Evolutionary conservation across 2,888 invertebrate species (phyloP).

Genomic region (Drosophila pseudotalamancana): DNA sequence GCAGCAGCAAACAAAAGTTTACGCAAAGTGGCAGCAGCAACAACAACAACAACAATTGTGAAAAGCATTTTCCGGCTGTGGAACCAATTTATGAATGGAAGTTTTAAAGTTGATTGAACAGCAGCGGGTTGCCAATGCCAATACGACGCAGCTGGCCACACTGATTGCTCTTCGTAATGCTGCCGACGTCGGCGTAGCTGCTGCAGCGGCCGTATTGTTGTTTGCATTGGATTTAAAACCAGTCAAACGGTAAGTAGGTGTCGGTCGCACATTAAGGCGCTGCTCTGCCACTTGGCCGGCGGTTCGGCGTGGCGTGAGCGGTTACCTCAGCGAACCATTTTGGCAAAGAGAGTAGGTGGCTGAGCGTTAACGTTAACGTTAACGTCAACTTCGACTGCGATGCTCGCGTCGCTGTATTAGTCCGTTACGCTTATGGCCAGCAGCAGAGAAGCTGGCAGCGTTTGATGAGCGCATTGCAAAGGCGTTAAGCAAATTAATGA

Average conservation of each 20-base stretch:
- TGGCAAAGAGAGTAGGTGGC: slow-evolving; percentile 79
- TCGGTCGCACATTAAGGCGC: slow-evolving; percentile 74
- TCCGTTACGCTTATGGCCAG: slow-evolving; percentile 53
- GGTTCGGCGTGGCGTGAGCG: slow-evolving; percentile 43
- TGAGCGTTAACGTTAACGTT: slow-evolving; percentile 24
- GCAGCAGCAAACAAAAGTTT: slow-evolving; percentile 17
- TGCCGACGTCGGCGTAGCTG: slow-evolving; percentile 4
- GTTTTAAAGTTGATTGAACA: slow-evolving; percentile 57
- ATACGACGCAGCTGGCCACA: slow-evolving; percentile 25
- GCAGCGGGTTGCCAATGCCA: slow-evolving; percentile 26
- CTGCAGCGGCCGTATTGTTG: slow-evolving; percentile 39
- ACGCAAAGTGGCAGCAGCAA: slow-evolving; percentile 19
- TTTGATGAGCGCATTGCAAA: slow-evolving; percentile 64
- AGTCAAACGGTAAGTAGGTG: slow-evolving; percentile 77
- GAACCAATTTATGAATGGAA: slow-evolving; percentile 67
- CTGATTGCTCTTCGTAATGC: slow-evolving; percentile 19
- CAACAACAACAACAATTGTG: slow-evolving; percentile 32
- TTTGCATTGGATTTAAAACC: slow-evolving; percentile 69
- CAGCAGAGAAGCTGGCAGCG: slow-evolving; percentile 48
- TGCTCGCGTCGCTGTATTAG: slow-evolving; percentile 1
- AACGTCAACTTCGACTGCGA: not conserved
- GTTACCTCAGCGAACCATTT: slow-evolving; percentile 79
- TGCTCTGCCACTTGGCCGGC: slow-evolving; percentile 34
- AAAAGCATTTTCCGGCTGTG: slow-evolving; percentile 58
- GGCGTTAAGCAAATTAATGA: slow-evolving; percentile 43